Evolutionary conservation across 2,797 vertebrate genomes (phyloP).

Genomic region (Buceros bicornis): DNA sequence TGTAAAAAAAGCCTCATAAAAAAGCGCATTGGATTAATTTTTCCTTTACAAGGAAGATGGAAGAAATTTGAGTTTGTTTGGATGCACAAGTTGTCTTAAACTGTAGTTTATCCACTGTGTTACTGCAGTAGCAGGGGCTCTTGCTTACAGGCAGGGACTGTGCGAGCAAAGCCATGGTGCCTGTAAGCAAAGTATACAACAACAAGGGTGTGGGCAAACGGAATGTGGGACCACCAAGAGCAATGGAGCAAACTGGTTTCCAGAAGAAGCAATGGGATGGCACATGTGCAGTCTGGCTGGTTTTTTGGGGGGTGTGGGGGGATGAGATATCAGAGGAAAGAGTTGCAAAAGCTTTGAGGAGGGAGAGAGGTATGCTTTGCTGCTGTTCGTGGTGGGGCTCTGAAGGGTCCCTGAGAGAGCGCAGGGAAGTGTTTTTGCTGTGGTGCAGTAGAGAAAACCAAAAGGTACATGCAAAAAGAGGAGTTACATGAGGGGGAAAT

Average conservation of each 20-base stretch:
- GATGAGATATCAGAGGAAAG: background rate
- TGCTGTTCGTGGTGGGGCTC: background rate
- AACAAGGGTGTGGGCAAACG: rapidly evolving
- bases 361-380: background rate
- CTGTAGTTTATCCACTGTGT: rapidly evolving
- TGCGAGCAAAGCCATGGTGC: rapidly evolving
- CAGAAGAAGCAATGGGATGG: background rate
- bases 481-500: background rate
- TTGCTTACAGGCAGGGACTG: background rate
- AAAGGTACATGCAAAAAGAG: background rate
- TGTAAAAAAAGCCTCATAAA: constrained; percentile 44
- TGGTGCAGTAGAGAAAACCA: background rate
- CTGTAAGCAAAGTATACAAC: rapidly evolving
- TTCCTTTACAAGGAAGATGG: constrained; percentile 11
- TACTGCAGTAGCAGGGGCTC: background rate
- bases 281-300: background rate
- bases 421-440: background rate
- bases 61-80: constrained; percentile 29
- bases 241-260: background rate
- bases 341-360: background rate
- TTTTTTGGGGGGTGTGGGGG: background rate
- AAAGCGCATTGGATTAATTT: constrained; percentile 4
- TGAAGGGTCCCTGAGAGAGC: background rate
- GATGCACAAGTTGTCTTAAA: background rate
- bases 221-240: background rate